Evolutionary conservation across 1,140 invertebrate genomes (phyloP).

Genomic region (Phymorhynchus buccinoides): DNA sequence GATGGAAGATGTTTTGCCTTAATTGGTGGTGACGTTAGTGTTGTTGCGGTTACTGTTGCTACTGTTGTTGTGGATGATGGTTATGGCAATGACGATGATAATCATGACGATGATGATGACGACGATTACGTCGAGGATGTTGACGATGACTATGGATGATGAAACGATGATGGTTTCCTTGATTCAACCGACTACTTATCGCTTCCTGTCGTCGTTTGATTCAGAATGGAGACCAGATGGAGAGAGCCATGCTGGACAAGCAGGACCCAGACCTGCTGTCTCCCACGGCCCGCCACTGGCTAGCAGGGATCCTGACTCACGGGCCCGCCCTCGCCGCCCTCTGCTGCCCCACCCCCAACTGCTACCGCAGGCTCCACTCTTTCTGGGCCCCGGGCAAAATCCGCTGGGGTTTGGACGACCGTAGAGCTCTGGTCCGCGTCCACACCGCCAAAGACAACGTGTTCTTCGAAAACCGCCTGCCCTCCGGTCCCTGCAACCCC

Average conservation of each 20-base stretch:
- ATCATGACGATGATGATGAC: no score
- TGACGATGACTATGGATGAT: no score
- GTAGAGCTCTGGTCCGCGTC: constrained; percentile 6
- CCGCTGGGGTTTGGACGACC: constrained; percentile 50
- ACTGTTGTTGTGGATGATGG: no score
- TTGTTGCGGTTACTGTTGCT: no score
- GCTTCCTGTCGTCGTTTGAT: no score
- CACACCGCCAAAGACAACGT: constrained; percentile 34
- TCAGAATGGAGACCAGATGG: background rate
- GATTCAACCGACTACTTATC: no score
- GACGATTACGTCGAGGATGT: no score
- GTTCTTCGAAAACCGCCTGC: constrained; percentile 53
- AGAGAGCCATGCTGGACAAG: constrained; percentile 45
- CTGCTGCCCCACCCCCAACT: constrained; percentile 54
- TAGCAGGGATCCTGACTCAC: constrained; percentile 51
- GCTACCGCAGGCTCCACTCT: constrained; percentile 45
- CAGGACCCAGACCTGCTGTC: constrained; percentile 41
- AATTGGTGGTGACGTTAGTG: no score
- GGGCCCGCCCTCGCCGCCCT: constrained; percentile 48
- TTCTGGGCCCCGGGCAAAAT: constrained; percentile 33
- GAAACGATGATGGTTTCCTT: no score
- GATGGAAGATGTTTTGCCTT: no score
- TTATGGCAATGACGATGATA: no score
- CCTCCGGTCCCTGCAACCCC: constrained; percentile 46
- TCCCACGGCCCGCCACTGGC: constrained; percentile 41